phyloP scores from a whole-genome alignment of 2,888 invertebrate species.

The Eupithecia subfuscata region DNA sequence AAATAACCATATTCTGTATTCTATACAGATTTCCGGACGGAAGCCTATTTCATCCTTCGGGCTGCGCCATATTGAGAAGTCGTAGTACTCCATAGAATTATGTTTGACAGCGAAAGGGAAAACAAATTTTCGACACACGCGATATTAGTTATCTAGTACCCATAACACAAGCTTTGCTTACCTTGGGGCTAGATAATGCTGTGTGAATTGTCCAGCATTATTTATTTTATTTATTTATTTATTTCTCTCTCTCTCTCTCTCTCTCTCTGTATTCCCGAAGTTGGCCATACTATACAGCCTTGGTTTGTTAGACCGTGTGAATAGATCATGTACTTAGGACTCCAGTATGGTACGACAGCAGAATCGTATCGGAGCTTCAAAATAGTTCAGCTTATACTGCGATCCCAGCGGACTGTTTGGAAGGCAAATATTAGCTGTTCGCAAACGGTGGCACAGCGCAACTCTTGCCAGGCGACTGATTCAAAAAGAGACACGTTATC shows the following conservation, averaged over 20 bases:
- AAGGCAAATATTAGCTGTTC: conserved; percentile 35
- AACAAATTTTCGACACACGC: neutral
- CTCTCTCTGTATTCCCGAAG: neutral
- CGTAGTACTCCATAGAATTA: neutral
- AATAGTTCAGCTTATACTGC: conserved; percentile 10
- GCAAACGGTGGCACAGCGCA: conserved; percentile 31
- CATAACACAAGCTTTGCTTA: no score
- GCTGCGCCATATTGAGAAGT: neutral
- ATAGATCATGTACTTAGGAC: neutral
- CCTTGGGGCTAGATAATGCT: no score
- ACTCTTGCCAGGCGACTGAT: conserved; percentile 28
- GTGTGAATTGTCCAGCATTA: no score
- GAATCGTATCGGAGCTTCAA: conserved; percentile 27
- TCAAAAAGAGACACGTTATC: conserved; percentile 10
- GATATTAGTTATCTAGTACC: no score
- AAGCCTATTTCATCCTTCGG: neutral
- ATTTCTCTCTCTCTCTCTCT: no score
- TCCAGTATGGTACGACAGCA: neutral
- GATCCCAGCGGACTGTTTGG: conserved; percentile 31
- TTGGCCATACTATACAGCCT: neutral
- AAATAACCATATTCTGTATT: no score
- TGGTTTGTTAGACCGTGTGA: neutral
- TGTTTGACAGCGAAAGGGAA: neutral
- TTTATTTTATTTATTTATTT: no score
- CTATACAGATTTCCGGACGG: neutral